Base-by-base conservation (phyloP, 1,140 invertebrate genomes). In the Drosophila ogumai region DNA sequence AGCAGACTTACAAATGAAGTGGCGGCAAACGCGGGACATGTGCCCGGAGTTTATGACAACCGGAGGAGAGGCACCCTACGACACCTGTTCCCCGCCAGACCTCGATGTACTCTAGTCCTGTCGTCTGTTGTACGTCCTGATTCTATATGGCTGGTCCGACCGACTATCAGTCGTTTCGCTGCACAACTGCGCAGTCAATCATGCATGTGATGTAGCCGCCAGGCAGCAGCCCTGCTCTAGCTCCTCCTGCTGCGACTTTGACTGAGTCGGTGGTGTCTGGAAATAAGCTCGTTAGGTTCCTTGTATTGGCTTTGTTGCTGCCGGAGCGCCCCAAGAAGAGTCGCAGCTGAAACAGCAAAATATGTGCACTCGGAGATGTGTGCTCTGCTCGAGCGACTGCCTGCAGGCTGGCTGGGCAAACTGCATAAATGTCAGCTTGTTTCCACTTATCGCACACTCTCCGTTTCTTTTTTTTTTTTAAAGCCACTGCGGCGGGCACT, bases 391-490 rank as follows among this genome's bases (percentile, higher is more conserved):
- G 74, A 90, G 57, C 63, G 67, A 79, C 75, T 81, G 85, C 85
- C 81, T 79, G 78, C 78, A 81, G 85, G 85, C 85, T 90, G 69
- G 66, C 82, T 75, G 85, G 65, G 81, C 85, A 79, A 88, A 88
- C 81, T 88, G 85, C 85, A 88, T 88, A 88, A 88, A 88, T 88
- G 85, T 90, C 85, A 88, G 85, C 85, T 88, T 90, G 85, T 84
- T 90, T 90, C 77, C 84, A 90, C 85, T 85, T 90, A 88, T 88
- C 85, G 81, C 85, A 90, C 85, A 69, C 81, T 84, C 46, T 47
- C 46, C 15, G 17, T 17, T n/a, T 36, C 34, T 36, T 43, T 43
- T 19, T 43, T 56, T 50, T 61, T 59, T 57, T 77, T 78, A 64
- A 71, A 72, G 67, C 81, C 55, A 77, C 44, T 66, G 73, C 61